These are phyloP conservation scores for Mizuhopecten yessoensis DNA, from an alignment of 1,140 invertebrate species.

Conservation along the genomic window DNA sequence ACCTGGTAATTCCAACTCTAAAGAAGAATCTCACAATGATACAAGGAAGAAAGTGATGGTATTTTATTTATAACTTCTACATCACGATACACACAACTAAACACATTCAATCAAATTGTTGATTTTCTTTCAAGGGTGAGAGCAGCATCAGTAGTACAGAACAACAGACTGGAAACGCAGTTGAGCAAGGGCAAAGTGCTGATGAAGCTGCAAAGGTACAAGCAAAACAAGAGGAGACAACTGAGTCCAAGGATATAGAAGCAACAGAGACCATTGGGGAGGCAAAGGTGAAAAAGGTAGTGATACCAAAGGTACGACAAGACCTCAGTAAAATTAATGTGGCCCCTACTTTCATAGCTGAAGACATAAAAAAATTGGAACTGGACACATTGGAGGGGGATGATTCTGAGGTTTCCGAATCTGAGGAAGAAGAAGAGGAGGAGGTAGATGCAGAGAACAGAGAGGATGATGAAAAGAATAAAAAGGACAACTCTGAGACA, in stretches of 20 bases:
- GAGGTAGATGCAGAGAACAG: constrained; percentile 64
- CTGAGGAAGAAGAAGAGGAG: constrained; percentile 46
- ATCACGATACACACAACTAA: no score
- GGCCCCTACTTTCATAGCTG: constrained; percentile 72
- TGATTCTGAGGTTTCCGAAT: constrained; percentile 50
- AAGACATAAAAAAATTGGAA: constrained; percentile 70
- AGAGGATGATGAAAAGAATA: constrained; percentile 64
- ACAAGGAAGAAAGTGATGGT: no score
- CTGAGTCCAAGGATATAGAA: background rate
- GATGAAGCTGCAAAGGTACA: background rate
- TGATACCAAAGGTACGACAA: constrained; percentile 69
- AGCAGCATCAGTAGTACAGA: background rate
- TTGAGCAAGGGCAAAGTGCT: background rate
- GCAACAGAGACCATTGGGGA: background rate
- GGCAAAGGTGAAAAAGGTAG: background rate
- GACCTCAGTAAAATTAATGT: constrained; percentile 75
- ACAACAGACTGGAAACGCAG: background rate
- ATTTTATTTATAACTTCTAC: no score
- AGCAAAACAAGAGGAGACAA: background rate
- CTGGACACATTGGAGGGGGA: constrained; percentile 43
- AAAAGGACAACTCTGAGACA: constrained; percentile 43
- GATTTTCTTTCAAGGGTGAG: background rate
- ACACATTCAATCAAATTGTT: background rate
- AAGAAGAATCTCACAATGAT: no score
- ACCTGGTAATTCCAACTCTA: no score